These are phyloP conservation scores for Cryptus armator DNA, from an alignment of 2,888 invertebrate species.

Conservation along the genomic window DNA sequence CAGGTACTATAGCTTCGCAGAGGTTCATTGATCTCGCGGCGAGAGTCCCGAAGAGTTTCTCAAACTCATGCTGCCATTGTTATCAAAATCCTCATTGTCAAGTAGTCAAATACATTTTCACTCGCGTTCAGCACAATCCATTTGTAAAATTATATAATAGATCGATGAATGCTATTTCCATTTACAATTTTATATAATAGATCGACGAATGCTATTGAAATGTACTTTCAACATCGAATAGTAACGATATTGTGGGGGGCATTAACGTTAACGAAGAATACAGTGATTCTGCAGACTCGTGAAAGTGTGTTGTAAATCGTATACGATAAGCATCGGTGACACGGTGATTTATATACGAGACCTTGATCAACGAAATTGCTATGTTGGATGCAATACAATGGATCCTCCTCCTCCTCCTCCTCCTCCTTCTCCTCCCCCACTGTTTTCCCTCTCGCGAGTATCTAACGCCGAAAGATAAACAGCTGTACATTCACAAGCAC, in stretches of 20 bases:
- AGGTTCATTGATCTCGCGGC: constrained; percentile 53
- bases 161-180: neutral
- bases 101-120: constrained; percentile 39
- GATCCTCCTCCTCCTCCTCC: constrained; percentile 44
- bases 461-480: constrained; percentile 14
- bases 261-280: constrained; percentile 3
- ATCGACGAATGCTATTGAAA: neutral
- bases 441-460: neutral
- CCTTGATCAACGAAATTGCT: constrained; percentile 68
- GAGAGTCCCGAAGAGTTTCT: constrained; percentile 50
- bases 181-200: neutral
- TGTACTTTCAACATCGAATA: neutral
- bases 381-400: constrained; percentile 61
- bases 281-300: constrained; percentile 37
- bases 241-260: neutral
- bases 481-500: constrained; percentile 45
- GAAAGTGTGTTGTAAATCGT: constrained; percentile 60
- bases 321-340: constrained; percentile 58
- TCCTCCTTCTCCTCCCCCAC: neutral
- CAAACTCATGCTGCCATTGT: constrained; percentile 41
- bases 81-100: constrained; percentile 34
- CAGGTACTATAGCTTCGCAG: constrained; percentile 18
- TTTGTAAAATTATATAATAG: neutral
- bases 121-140: constrained; percentile 33
- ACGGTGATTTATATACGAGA: constrained; percentile 62